Base-by-base conservation (phyloP, 2,888 invertebrate species). In the Therioaphis trifolii region DNA sequence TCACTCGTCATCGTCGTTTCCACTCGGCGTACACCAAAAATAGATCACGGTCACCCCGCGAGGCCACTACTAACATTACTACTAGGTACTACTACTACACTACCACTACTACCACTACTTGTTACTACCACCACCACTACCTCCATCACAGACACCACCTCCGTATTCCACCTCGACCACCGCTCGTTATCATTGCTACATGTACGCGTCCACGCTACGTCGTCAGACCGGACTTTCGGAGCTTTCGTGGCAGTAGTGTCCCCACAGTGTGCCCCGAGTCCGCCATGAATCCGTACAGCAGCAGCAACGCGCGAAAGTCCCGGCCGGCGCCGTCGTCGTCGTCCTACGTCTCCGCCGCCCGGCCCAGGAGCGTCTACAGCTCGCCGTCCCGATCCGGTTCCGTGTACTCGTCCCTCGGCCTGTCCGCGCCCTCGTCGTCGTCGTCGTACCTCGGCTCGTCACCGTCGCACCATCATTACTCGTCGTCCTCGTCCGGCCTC, bases 401-500 rank as follows among this genome's bases (percentile, higher is more conserved):
- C 24, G 78, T 79, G 75, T 84, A 84, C 52, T 82, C 85, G n/a
- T 63, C 79, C 5, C 52, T 76, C 15, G 75, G 76, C 21, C 40
- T 75, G 27, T 85, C 86, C 9, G 35, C 85, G 9, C 86, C 78
- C 5, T 43, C 68, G n/a, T 86, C 78, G 11, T n/a, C n/a, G n/a
- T n/a, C n/a, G n/a, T 27, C 58, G 2, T 86, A 86, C 46, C 72
- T 86, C 21, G 85, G 80, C 84, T 86, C 86, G 24, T 86, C 87
- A 18, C 86, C 86, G 43, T 86, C 82, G 35, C 35, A 35, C 35
- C 35, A 35, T 35, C 35, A 35, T 7, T 35, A 35, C 35, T 86
- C 87, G 15, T 86, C 88, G 12, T 88, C 87, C 71, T 87, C 87
- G 21, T 86, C 74, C 9, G n/a, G 40, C 35, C 29, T 82, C 52